Evolutionary conservation across 2,113 vertebrate genomes (phyloP).

Genomic region (Nothocercus julius): DNA sequence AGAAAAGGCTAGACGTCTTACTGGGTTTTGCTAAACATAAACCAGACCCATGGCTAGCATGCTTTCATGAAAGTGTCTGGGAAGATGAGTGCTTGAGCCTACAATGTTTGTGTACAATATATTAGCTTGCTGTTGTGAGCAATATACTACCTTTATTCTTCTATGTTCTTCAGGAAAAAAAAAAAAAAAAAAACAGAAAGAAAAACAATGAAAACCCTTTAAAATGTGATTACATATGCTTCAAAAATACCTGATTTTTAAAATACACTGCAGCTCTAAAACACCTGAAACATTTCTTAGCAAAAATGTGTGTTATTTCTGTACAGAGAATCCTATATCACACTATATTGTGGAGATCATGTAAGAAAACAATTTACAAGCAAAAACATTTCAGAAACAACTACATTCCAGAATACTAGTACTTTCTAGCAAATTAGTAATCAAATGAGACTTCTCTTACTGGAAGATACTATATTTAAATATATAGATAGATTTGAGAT

Average conservation of each 20-base stretch:
- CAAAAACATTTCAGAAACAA: neutral
- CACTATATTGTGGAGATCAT: neutral
- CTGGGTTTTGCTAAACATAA: neutral
- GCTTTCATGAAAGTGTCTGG: neutral
- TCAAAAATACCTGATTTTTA: neutral
- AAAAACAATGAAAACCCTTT: neutral
- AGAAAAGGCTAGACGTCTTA: neutral
- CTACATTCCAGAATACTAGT: neutral
- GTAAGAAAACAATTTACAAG: neutral
- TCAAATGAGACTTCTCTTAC: neutral
- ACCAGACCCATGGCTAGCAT: neutral
- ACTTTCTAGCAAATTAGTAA: neutral
- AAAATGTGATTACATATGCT: neutral
- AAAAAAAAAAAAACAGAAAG: neutral
- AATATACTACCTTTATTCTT: neutral
- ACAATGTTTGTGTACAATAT: neutral
- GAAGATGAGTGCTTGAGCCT: neutral
- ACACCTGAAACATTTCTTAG: neutral
- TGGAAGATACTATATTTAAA: neutral
- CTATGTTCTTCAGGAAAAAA: neutral
- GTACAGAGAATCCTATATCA: neutral
- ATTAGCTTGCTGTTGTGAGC: neutral
- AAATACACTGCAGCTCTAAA: neutral
- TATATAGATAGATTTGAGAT: neutral
- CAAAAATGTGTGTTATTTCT: accelerated